phyloP scores from a whole-genome alignment of 2,113 vertebrate genomes.

The Cyanoliseus patagonus region DNA sequence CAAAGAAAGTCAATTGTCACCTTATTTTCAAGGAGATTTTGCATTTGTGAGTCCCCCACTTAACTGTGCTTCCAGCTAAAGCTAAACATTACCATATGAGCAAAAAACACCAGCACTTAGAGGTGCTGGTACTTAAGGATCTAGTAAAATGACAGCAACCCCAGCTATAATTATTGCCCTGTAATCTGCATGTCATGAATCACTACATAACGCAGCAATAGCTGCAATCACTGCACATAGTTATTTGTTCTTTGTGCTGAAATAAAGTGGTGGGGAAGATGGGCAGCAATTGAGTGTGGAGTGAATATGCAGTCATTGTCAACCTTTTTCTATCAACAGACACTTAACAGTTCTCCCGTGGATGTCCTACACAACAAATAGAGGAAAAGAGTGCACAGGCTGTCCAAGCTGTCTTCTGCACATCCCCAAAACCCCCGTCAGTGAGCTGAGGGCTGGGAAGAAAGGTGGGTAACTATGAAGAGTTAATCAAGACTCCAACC shows the following conservation, averaged over 20 bases:
- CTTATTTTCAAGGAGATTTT: not conserved
- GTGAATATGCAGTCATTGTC: not conserved
- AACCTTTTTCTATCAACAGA: not conserved
- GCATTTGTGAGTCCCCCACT: not conserved
- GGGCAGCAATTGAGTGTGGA: not conserved
- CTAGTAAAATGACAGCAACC: not conserved
- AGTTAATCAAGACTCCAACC: not conserved
- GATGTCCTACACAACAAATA: not conserved
- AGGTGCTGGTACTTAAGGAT: constrained; percentile 7
- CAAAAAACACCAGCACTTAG: not conserved
- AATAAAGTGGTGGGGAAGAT: not conserved
- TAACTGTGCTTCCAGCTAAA: not conserved
- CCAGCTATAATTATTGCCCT: constrained; percentile 36
- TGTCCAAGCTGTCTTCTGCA: not conserved
- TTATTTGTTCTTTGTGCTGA: not conserved
- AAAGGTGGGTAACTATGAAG: not conserved
- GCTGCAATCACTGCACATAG: not conserved
- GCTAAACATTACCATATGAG: not conserved
- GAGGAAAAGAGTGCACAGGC: not conserved
- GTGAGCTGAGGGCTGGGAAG: not conserved
- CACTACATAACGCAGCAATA: not conserved
- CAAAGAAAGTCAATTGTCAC: not conserved
- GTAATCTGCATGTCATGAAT: constrained; percentile 38
- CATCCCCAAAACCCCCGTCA: not conserved
- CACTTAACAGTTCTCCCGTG: not conserved